phyloP scores from a whole-genome alignment of 2,888 invertebrate species.

The Therioaphis trifolii region DNA sequence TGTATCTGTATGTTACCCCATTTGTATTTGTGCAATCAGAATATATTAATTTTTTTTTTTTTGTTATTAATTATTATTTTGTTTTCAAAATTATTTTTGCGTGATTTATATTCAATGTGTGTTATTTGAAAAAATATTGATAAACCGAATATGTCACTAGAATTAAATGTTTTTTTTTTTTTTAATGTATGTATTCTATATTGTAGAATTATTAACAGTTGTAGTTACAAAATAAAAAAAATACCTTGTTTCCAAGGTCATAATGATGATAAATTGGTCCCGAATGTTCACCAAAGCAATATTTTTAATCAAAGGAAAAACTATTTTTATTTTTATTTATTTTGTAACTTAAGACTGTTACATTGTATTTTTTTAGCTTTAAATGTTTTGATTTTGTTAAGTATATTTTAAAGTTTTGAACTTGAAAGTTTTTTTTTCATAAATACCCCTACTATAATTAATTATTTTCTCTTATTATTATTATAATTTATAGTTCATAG shows the following conservation, averaged over 20 bases:
- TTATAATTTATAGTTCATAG: constrained; percentile 37
- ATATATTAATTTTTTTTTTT: constrained; percentile 41
- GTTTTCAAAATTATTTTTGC: constrained; percentile 50
- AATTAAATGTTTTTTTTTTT: constrained; percentile 4
- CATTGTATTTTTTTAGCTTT: constrained; percentile 39
- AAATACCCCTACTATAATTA: constrained; percentile 4
- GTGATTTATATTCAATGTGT: constrained; percentile 48
- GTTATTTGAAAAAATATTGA: constrained; percentile 40
- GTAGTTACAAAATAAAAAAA: constrained; percentile 54
- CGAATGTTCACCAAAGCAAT: constrained; percentile 41
- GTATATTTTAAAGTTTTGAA: constrained; percentile 22
- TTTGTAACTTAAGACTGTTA: constrained; percentile 59
- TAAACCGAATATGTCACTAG: constrained; percentile 1
- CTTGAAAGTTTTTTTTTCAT: background rate
- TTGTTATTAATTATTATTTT: constrained; percentile 44
- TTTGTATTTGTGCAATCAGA: constrained; percentile 60
- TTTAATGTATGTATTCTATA: constrained; percentile 16
- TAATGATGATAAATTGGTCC: constrained; percentile 3
- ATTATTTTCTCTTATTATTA: background rate
- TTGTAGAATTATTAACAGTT: constrained; percentile 35
- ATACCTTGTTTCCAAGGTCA: background rate
- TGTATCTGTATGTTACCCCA: constrained; percentile 50
- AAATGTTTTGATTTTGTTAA: constrained; percentile 47
- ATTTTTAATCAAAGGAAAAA: constrained; percentile 34
- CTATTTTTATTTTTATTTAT: constrained; percentile 52